Evolutionary conservation across 2,888 invertebrate genomes (phyloP), one percentile per base, ranked within the genome.

Genomic region (Perdita meconis): DNA sequence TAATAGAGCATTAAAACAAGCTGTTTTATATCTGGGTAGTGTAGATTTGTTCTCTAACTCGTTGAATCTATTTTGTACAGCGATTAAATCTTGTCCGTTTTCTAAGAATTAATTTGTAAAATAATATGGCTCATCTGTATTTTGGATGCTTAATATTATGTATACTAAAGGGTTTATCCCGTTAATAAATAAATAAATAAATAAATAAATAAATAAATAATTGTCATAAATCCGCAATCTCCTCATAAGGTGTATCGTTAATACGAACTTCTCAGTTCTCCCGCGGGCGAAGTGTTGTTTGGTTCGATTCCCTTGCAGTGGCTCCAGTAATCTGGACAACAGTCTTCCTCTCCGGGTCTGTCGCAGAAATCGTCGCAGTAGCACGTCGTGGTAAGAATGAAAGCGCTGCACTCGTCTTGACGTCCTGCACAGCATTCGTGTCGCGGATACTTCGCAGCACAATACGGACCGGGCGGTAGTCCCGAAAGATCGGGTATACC

Each of bases 361-460:
- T 97, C 96, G 93, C 98, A 98, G 93, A 98, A 98, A 83, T 96
- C 94, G 92, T 99, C 99, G 92, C 99, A 99, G 92, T 99, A 99
- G 92, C 99, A 99, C 13, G 96, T 92, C 0, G 98, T 97, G 77
- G 95, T 94, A 73, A 96, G 92, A 88, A 98, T 97, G 26, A 95
- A 96, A 64, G 96, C 94, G 0, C 97, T 95, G 91, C 98, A 98
- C 19, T 94, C 94, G 91, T 98, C 98, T 81, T 95, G 93, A 55
- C 98, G 93, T 57, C 95, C 94, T 0, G 88, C 88, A 89, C 98
- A 98, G 92, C 98, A 98, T 22, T 93, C 91, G 13, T 91, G 89
- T 1, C 89, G 91, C 0, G 74, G 57, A 61, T 86, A 89, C 59
- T 92, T 83, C 5, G 80, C 76, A n/a, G 88, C 94, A 87, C 95